Conservation (phyloP, 2,113 vertebrate genomes). For the Misgurnus anguillicaudatus region DNA sequence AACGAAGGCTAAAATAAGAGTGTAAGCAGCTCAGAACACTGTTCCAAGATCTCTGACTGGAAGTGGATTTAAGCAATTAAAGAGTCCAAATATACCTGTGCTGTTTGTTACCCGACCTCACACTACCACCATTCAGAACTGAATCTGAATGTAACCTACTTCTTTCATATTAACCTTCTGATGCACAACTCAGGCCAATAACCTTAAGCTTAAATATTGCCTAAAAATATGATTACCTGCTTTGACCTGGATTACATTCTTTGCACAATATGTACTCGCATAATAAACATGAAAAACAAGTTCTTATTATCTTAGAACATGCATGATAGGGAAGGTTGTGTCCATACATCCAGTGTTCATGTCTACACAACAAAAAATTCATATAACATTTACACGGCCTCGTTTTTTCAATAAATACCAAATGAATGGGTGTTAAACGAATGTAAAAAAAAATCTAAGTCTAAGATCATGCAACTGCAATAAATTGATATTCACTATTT, state of each 20-base stretch:
- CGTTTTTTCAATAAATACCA: too few species aligned
- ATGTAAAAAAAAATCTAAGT: too few species aligned
- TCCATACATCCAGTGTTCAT: not conserved
- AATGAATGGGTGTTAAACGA: too few species aligned
- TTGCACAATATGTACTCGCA: not conserved
- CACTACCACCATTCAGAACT: slow-evolving; percentile 27
- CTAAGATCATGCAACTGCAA: too few species aligned
- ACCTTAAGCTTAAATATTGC: not conserved
- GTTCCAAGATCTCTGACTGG: slow-evolving; percentile 63
- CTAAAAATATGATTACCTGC: not conserved
- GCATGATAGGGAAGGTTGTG: not conserved
- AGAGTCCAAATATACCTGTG: slow-evolving; percentile 63
- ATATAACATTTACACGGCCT: too few species aligned
- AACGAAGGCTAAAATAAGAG: slow-evolving; percentile 21
- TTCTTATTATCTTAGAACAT: not conserved
- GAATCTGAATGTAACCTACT: not conserved
- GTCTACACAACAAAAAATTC: not conserved
- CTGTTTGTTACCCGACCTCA: slow-evolving; percentile 35
- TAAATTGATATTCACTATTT: too few species aligned
- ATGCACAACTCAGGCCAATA: too few species aligned
- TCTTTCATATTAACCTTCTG: too few species aligned
- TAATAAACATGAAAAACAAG: not conserved
- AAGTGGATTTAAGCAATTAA: slow-evolving; percentile 67
- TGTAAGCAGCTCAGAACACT: slow-evolving; percentile 54
- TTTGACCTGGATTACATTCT: not conserved